Conservation (phyloP, 2,888 invertebrate genomes). For the Neoascia interrupta region DNA sequence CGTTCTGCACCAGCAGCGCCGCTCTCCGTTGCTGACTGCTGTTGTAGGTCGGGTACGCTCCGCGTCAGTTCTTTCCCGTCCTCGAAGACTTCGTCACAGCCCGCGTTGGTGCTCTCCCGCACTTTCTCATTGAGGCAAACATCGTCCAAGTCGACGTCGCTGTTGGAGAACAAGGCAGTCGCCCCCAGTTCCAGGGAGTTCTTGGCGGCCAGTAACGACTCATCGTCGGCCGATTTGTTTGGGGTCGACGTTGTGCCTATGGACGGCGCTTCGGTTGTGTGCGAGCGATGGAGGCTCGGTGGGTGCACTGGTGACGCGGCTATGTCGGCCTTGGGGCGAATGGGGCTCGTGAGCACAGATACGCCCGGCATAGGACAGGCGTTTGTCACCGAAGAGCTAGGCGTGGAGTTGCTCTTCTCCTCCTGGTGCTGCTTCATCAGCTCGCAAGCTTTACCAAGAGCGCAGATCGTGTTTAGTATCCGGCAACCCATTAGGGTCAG, state of each 20-base stretch:
- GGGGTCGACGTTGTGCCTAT: conserved; percentile 73
- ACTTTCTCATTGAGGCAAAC: conserved; percentile 90
- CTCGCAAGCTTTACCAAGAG: conserved; percentile 94
- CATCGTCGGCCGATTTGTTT: conserved; percentile 60
- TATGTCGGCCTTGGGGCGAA: conserved; percentile 71
- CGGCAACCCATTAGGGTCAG: conserved; percentile 87
- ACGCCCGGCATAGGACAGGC: conserved; percentile 71
- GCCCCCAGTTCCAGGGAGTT: conserved; percentile 82
- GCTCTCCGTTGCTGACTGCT: conserved; percentile 56
- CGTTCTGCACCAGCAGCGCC: conserved; percentile 66
- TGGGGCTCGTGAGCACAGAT: conserved; percentile 50
- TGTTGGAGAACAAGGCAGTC: conserved; percentile 91
- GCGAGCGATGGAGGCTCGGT: conserved; percentile 70
- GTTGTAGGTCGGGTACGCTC: conserved; percentile 78
- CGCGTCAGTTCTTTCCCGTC: conserved; percentile 77
- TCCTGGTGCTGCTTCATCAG: conserved; percentile 88
- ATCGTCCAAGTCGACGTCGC: conserved; percentile 90
- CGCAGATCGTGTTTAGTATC: conserved; percentile 91
- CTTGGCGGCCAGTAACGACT: conserved; percentile 75
- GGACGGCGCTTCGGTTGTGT: conserved; percentile 72
- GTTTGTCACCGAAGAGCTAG: conserved; percentile 75
- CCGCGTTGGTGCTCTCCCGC: conserved; percentile 78
- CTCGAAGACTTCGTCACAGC: conserved; percentile 73
- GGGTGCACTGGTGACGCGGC: conserved; percentile 71
- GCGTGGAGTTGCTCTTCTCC: conserved; percentile 76